Evolutionary conservation across 1,140 invertebrate genomes (phyloP), one percentile per base, ranked within the genome.

Genomic region (Holotrichia oblita): DNA sequence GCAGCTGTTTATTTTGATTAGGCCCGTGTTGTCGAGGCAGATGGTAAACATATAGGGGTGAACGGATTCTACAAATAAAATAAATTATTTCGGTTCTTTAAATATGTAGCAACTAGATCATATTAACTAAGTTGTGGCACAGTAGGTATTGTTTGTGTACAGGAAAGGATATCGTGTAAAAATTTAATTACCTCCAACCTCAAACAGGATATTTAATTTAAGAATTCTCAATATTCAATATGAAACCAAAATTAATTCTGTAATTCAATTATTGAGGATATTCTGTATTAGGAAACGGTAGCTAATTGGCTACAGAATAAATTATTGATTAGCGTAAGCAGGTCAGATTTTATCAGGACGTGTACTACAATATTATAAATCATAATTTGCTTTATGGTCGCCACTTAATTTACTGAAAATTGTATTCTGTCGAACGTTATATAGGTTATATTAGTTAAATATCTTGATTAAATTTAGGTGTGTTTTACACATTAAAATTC

Each of bases 1-100:
- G 44, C 44, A 48, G 44, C 44, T 48, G 44, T 48, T 48, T 48
- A 14, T 48, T 48, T 48, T 48, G 44, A 48, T 48, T 48, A 48
- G 44, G 9, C 44, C 44, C 44, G 44, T 48, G 44, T 48, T 48
- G 44, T 48, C 44, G 44, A 48, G 44, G 44, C 44, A 48, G 44
- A 3, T 48, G 44, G 44, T 48, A 48, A 48, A 48, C 44, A 48
- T 48, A 48, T 12, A 48, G 44, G 44, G 44, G 44, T 48, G 9
- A 48, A 48, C 44, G 44, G 9, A 48, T 48, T 48, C 44, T 48
- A 48, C 44, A 14, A 48, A 48, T 48, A 48, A 48, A 14, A 48
- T 48, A 48, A 48, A 48, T 48, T 48, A 48, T 48, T 48, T 14
- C 9, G 10, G 44, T 48, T 48, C 44, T 48, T 48, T 48, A 48